Evolutionary conservation across 2,888 invertebrate genomes (phyloP).

Genomic region (Acleris emargana): DNA sequence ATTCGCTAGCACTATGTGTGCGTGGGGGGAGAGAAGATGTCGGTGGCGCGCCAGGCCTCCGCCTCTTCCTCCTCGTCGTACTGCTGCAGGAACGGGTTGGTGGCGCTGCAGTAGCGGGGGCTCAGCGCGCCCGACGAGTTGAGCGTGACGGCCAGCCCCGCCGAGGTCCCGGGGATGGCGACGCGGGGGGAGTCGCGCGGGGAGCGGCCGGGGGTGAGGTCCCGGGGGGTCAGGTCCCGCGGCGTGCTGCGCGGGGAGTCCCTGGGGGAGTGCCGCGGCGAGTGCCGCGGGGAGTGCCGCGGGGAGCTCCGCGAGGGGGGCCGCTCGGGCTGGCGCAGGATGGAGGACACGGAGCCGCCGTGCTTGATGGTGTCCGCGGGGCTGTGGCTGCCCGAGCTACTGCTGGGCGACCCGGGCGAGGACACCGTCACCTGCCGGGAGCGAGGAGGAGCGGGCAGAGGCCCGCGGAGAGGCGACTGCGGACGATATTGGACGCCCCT

Average conservation of each 20-base stretch:
- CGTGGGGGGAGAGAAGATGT: slow-evolving; percentile 77
- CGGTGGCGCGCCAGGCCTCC: slow-evolving; percentile 76
- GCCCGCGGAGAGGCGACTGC: slow-evolving; percentile 86
- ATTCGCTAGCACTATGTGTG: slow-evolving; percentile 80
- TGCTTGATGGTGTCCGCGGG: slow-evolving; percentile 91
- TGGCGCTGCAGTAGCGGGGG: slow-evolving; percentile 75
- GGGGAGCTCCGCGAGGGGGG: slow-evolving; percentile 45
- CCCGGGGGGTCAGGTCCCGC: slow-evolving; percentile 52
- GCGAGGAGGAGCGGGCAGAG: slow-evolving; percentile 81
- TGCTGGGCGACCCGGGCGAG: slow-evolving; percentile 94
- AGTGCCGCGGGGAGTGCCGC: slow-evolving; percentile 57
- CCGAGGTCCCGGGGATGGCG: slow-evolving; percentile 84
- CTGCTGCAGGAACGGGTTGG: slow-evolving; percentile 85
- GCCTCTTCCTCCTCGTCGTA: slow-evolving; percentile 80
- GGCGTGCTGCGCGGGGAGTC: slow-evolving; percentile 59
- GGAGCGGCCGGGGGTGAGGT: slow-evolving; percentile 54
- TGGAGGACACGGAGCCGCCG: slow-evolving; percentile 78
- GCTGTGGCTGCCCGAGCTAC: slow-evolving; percentile 91
- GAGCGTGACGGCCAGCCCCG: slow-evolving; percentile 85
- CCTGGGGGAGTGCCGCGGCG: slow-evolving; percentile 54
- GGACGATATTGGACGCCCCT: slow-evolving; percentile 89
- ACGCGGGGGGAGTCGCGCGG: slow-evolving; percentile 65
- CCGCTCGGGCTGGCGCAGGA: slow-evolving; percentile 74
- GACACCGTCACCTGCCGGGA: slow-evolving; percentile 79
- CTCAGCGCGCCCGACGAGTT: slow-evolving; percentile 66